Evolutionary conservation across 2,797 vertebrate species (phyloP), one percentile per base, ranked within the genome.

Genomic region (Clarias platycephalus): DNA sequence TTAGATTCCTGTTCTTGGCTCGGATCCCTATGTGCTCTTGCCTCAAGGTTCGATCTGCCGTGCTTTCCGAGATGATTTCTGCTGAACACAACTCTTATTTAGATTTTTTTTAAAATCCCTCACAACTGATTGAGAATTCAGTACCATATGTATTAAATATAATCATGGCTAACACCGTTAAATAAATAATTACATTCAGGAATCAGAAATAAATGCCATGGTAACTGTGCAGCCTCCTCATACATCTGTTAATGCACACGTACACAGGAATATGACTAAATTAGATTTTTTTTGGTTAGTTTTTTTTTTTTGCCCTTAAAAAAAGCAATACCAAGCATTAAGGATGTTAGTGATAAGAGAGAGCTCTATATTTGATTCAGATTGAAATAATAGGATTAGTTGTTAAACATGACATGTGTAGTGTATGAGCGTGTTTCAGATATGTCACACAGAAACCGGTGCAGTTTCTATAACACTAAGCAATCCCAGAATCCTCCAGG

Each of bases 401-500:
- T 37, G 44, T 68, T 24, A n/a, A 77, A 68, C 53, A 82, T 53
- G 79, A 76, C 16, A 44, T 2, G 8, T 9, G 40, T 44, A 44
- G n/a, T 58, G 16, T 20, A 55, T 28, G 83, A 57, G 44, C 53
- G 57, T 85, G 60, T 81, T 67, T 60, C 31, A 28, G 53, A 75
- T 53, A 80, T 18, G 4, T 44, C 40, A 0, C 3, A 0, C n/a
- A 55, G 78, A 67, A 63, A 60, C 31, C 26, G 34, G 3, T 53
- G 49, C 49, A 13, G 49, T 53, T 60, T 60, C 24, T 40, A 26
- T 62, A 62, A 5, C 12, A 26, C 60, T 68, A 83, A 13, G 88
- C 55, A 58, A 87, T 90, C 87, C 83, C 70, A 84, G 78, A 82
- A 90, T 79, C 62, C 75, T 66, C 7, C 1, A 10, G 8, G 68